Evolutionary conservation across 30 jellyfish, hydroid and myxozoan species (phyloP).

Genomic region (Cassiopea xamachana): DNA sequence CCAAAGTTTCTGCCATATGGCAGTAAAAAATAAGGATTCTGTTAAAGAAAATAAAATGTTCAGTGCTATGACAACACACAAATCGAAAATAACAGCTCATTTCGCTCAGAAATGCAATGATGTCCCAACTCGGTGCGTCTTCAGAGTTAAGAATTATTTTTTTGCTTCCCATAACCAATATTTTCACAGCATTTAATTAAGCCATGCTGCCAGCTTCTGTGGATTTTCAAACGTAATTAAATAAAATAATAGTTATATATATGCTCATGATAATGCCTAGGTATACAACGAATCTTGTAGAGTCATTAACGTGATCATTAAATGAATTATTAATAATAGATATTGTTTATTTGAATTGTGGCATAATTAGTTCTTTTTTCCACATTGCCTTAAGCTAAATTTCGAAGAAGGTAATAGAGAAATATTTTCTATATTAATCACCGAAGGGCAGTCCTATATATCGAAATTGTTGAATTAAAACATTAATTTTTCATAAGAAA

Average conservation of each 20-base stretch:
- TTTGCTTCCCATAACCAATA: not conserved
- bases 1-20: too few species aligned
- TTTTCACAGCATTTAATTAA: not conserved
- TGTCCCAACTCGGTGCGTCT: not conserved
- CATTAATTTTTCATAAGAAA: conserved; percentile 5
- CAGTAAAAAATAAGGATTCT: too few species aligned
- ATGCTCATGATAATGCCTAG: conserved; percentile 1
- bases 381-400: not conserved
- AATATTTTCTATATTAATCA: conserved; percentile 1
- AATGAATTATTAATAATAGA: not conserved
- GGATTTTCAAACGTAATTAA: not conserved
- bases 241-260: not conserved
- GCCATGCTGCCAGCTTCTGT: not conserved
- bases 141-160: not conserved
- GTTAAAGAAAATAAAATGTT: too few species aligned
- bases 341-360: conserved; percentile 1
- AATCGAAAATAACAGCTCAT: too few species aligned
- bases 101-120: not conserved
- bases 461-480: not conserved
- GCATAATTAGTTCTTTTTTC: conserved; percentile 2
- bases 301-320: conserved; percentile 1
- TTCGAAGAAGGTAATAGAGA: not conserved
- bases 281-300: conserved; percentile 4
- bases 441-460: conserved; percentile 9
- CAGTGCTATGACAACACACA: too few species aligned